phyloP scores from a whole-genome alignment of 2,113 vertebrate species.

The Callionymus lyra region DNA sequence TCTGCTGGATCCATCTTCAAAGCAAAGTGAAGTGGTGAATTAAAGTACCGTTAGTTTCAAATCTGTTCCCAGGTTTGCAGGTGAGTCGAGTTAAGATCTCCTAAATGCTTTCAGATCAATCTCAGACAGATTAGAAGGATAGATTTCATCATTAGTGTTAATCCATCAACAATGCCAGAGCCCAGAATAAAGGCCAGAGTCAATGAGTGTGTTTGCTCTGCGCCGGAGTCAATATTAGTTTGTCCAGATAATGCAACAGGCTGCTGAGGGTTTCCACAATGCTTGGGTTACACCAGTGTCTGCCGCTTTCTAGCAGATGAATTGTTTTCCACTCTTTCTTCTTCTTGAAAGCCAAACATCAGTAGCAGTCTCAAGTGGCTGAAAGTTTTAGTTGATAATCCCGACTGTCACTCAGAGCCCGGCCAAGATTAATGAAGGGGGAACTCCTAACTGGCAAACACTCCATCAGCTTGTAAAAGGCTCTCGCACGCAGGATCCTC shows the following conservation, averaged over 20 bases:
- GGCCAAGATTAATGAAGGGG: constrained; percentile 56
- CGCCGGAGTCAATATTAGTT: constrained; percentile 62
- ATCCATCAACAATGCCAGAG: constrained; percentile 60
- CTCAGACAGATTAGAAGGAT: constrained; percentile 30
- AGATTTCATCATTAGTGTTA: constrained; percentile 55
- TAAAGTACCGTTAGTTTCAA: background rate
- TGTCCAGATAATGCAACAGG: constrained; percentile 56
- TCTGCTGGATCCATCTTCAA: no score
- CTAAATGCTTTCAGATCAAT: constrained; percentile 39
- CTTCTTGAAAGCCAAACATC: constrained; percentile 58
- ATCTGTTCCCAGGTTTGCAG: constrained; percentile 1
- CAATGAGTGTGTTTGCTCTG: constrained; percentile 50
- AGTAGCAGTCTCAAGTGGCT: constrained; percentile 64
- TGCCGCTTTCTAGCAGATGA: constrained; percentile 31
- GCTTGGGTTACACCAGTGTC: constrained; percentile 52
- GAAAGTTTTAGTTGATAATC: constrained; percentile 62
- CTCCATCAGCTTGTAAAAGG: constrained; percentile 5
- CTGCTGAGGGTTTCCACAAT: constrained; percentile 49
- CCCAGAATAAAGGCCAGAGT: constrained; percentile 44
- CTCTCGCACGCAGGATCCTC: no score
- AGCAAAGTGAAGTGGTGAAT: no score
- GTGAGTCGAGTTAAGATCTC: constrained; percentile 20
- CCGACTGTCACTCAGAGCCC: constrained; percentile 45
- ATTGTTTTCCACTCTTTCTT: constrained; percentile 53
- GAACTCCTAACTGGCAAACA: constrained; percentile 53